Evolutionary conservation across 2,888 invertebrate species (phyloP), one percentile per base, ranked within the genome.

Genomic region (Meliscaeva auricollis): DNA sequence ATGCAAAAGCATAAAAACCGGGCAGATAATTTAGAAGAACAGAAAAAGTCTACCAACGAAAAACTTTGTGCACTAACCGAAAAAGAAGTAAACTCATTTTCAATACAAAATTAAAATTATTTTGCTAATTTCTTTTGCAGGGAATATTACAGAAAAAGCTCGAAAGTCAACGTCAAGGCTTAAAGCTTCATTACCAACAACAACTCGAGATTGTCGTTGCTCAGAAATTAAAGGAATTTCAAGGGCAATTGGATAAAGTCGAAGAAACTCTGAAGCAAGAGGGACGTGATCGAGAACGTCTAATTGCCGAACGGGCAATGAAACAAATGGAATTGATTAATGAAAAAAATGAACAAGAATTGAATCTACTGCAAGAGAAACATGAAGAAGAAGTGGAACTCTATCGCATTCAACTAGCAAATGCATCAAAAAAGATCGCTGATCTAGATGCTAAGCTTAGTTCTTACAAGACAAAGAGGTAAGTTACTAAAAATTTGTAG

Each of bases 141-240:
- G 92, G 93, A 22, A 90, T 90, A 1, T 89, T 94, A 1, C 94
- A 94, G 87, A 92, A 90, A 52, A 94, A 95, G 69, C 90, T 94
- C 0, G 94, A 95, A 81, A 91, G 94, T 1, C 95, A 95, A 87
- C 95, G 95, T 89, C 91, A 93, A 11, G 95, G 96, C 81, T 91
- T 97, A 15, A 95, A 96, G 88, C 93, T 94, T 44, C 95, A 96
- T 90, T 97, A 97, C 89, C 97, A 97, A 91, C 95, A 95, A 87
- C 97, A 97, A 92, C 93, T 97, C 11, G 97, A 97, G 88, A 94
- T 95, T 62, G 95, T 96, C 0, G 96, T 97, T 17, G 93, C 95
- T 76, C 94, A 94, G 72, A 97, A 97, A 90, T 92, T 97, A 77
- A 94, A 94, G 88, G 96, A 97, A 91, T 97, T 97, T 88, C 95